phyloP scores from a whole-genome alignment of 1,140 invertebrate genomes.

The Scaptomyza graminum region DNA sequence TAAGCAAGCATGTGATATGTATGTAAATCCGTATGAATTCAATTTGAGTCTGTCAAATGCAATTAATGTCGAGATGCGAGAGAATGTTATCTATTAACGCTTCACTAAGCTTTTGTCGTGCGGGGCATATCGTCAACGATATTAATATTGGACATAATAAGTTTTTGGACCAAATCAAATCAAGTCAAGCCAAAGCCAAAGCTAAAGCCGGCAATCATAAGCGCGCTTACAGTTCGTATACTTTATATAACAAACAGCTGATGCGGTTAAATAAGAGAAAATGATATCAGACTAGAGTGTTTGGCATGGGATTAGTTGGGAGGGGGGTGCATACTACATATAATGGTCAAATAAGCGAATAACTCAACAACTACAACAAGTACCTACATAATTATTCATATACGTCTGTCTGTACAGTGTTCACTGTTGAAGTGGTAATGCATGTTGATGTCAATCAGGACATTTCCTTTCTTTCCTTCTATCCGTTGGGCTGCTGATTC shows the following conservation, averaged over 20 bases:
- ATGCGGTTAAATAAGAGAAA: constrained; percentile 6
- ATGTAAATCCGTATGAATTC: not conserved
- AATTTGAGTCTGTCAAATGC: not conserved
- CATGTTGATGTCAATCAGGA: constrained; percentile 11
- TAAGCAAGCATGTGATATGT: not conserved
- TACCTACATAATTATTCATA: constrained; percentile 15
- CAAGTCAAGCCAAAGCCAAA: too few species aligned
- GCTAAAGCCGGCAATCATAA: constrained; percentile 7
- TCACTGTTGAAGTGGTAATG: constrained; percentile 4
- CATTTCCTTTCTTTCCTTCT: constrained; percentile 1
- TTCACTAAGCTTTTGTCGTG: not conserved
- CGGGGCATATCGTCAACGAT: constrained; percentile 6
- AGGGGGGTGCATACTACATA: too few species aligned
- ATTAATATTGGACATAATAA: constrained; percentile 4
- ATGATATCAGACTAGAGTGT: constrained; percentile 2
- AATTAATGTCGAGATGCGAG: not conserved
- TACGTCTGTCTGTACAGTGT: not conserved
- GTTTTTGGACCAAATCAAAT: not conserved
- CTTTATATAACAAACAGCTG: constrained; percentile 19
- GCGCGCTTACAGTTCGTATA: constrained; percentile 2
- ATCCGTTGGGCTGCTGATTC: constrained; percentile 11
- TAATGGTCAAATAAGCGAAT: constrained; percentile 3
- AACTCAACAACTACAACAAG: not conserved
- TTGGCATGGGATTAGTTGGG: too few species aligned
- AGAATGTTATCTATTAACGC: constrained; percentile 8